A percentile compares a stretch with the other conserved stretches of the same genome.
These are phyloP conservation scores for Sminthurides aquaticus DNA, from an alignment of 2,888 invertebrate genomes.

Conservation along the genomic window DNA sequence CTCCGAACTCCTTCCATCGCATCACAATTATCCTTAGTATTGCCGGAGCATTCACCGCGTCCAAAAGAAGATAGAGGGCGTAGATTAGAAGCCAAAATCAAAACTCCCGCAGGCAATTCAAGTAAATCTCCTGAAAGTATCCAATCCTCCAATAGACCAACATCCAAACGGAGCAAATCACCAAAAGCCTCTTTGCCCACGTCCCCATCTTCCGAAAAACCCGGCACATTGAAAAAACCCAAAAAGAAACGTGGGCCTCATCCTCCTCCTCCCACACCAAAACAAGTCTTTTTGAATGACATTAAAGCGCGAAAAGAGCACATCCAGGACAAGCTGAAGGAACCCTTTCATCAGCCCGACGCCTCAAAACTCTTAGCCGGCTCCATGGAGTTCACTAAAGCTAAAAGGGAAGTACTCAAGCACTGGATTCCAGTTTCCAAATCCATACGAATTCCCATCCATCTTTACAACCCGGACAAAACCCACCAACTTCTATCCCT, in stretches of 20 bases:
- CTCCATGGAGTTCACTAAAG: conserved; percentile 17
- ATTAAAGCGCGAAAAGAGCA: conserved; percentile 11
- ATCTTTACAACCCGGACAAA: background rate
- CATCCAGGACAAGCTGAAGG: conserved; percentile 1
- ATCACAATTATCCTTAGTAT: background rate
- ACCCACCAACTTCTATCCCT: conserved; percentile 11
- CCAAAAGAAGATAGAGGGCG: too few species aligned
- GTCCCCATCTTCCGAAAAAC: too few species aligned
- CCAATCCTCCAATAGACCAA: too few species aligned
- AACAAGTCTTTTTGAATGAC: conserved; percentile 1
- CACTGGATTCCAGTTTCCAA: background rate
- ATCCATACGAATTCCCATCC: conserved; percentile 13
- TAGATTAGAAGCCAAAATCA: too few species aligned
- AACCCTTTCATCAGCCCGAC: conserved; percentile 1
- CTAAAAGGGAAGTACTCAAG: conserved; percentile 18
- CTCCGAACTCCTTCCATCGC: background rate
- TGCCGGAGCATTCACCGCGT: too few species aligned
- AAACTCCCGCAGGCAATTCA: too few species aligned
- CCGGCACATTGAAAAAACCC: too few species aligned
- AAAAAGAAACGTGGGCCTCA: too few species aligned
- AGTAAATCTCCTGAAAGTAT: too few species aligned
- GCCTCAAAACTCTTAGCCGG: background rate
- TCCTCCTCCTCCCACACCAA: too few species aligned
- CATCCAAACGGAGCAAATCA: too few species aligned
- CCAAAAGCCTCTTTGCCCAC: too few species aligned